A percentile compares a stretch with the other conserved stretches of the same genome.
Conservation (phyloP, 2,888 invertebrate species). For the Phanerotoma sp. region DNA sequence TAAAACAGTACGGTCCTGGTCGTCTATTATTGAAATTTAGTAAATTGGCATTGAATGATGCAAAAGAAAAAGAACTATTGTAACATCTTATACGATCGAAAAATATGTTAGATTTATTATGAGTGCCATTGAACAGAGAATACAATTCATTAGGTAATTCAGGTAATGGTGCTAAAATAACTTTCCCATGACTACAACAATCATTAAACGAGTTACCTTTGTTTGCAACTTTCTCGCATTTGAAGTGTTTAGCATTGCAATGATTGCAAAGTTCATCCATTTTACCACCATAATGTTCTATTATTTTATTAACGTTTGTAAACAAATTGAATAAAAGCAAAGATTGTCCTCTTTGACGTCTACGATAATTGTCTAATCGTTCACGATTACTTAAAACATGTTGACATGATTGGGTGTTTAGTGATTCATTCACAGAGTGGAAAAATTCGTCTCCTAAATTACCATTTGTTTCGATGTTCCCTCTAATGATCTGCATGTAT, state of each 20-base stretch:
- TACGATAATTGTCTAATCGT: too few relatives aligned
- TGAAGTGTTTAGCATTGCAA: conserved; percentile 23
- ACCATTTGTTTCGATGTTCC: too few relatives aligned
- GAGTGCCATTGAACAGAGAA: conserved; percentile 19
- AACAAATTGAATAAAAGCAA: too few relatives aligned
- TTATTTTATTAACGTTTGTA: neutral
- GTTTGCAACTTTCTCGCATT: conserved; percentile 15
- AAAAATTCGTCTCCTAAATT: too few relatives aligned
- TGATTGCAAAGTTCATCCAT: conserved; percentile 14
- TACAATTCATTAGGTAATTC: conserved; percentile 16
- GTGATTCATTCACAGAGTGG: too few relatives aligned
- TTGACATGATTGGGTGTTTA: too few relatives aligned
- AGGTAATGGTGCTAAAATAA: conserved; percentile 15
- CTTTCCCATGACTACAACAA: conserved; percentile 26
- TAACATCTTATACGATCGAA: conserved; percentile 21
- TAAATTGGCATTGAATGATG: conserved; percentile 27
- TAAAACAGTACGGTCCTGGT: conserved; percentile 22
- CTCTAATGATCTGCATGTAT: too few relatives aligned
- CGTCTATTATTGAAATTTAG: conserved; percentile 21
- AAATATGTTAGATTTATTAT: conserved; percentile 20
- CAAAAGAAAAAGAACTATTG: conserved; percentile 28
- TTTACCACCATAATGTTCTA: conserved; percentile 15
- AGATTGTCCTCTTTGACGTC: too few relatives aligned
- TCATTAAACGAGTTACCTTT: conserved; percentile 28
- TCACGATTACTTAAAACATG: too few relatives aligned